Evolutionary conservation across 2,113 vertebrate genomes (phyloP).

Genomic region (Syrmaticus mikado): DNA sequence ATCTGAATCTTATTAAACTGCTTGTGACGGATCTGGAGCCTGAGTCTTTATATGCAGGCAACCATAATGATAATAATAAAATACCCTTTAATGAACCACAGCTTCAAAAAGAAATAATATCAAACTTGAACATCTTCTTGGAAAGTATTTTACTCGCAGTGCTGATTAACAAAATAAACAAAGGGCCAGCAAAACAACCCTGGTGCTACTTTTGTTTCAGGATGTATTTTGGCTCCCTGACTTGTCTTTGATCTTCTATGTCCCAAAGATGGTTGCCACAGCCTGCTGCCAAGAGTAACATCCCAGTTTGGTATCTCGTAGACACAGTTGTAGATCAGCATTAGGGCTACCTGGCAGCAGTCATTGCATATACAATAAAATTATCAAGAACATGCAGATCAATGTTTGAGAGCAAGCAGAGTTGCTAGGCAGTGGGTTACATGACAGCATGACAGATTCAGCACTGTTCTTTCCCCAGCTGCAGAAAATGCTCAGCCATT

Average conservation of each 20-base stretch:
- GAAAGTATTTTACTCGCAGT: conserved; percentile 42
- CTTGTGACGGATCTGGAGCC: conserved; percentile 9
- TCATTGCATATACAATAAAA: neutral
- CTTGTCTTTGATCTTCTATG: conserved; percentile 4
- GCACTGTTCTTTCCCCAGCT: neutral
- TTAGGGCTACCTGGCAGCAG: neutral
- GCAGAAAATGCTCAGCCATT: neutral
- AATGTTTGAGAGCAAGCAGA: neutral
- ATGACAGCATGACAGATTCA: neutral
- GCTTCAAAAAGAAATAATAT: conserved; percentile 57
- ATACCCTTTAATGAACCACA: conserved; percentile 41
- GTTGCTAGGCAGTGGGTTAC: accelerated
- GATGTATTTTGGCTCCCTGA: conserved; percentile 25
- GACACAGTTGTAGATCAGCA: neutral
- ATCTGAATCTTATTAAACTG: conserved; percentile 70
- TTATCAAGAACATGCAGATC: neutral
- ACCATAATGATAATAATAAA: conserved; percentile 39
- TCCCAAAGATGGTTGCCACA: neutral
- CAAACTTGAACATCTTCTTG: conserved; percentile 17
- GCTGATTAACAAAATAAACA: conserved; percentile 62
- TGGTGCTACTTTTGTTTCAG: conserved; percentile 10
- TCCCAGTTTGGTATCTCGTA: neutral
- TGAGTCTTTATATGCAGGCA: neutral
- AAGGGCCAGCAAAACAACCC: conserved; percentile 9
- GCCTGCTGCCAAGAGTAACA: conserved; percentile 54